Evolutionary conservation across 2,888 invertebrate genomes (phyloP).

Genomic region (Nomada lathburiana): DNA sequence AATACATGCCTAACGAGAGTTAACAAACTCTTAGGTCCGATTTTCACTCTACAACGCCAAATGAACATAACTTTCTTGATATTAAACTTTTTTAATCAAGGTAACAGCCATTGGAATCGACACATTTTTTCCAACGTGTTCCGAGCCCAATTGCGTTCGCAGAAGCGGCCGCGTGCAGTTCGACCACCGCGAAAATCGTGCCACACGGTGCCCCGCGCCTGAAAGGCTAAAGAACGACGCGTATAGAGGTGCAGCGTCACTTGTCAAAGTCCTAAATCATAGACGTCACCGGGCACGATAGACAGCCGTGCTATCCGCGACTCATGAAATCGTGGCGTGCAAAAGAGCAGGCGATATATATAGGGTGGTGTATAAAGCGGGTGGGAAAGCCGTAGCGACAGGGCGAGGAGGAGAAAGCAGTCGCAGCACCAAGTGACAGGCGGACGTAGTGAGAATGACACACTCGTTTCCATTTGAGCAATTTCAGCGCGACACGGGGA

Average conservation of each 20-base stretch:
- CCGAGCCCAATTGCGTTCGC: no score
- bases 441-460: slow-evolving; percentile 75
- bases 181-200: no score
- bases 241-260: slow-evolving; percentile 22
- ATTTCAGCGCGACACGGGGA: slow-evolving; percentile 73
- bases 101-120: no score
- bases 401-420: slow-evolving; percentile 33
- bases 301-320: slow-evolving; percentile 32
- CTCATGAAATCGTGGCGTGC: slow-evolving; percentile 38
- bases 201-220: no score
- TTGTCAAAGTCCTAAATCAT: slow-evolving; percentile 50
- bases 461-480: slow-evolving; percentile 78
- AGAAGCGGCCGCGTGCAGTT: no score
- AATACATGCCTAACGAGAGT: no score
- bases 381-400: slow-evolving; percentile 1
- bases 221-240: no score
- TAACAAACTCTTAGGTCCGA: no score
- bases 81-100: no score
- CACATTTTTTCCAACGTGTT: no score
- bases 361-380: neutral
- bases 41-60: no score
- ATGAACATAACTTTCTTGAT: no score
- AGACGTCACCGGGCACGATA: slow-evolving; percentile 35
- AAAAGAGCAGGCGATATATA: slow-evolving; percentile 32
- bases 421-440: slow-evolving; percentile 67